Evolutionary conservation across 2,113 vertebrate species (phyloP).

Genomic region (Vombatus ursinus): DNA sequence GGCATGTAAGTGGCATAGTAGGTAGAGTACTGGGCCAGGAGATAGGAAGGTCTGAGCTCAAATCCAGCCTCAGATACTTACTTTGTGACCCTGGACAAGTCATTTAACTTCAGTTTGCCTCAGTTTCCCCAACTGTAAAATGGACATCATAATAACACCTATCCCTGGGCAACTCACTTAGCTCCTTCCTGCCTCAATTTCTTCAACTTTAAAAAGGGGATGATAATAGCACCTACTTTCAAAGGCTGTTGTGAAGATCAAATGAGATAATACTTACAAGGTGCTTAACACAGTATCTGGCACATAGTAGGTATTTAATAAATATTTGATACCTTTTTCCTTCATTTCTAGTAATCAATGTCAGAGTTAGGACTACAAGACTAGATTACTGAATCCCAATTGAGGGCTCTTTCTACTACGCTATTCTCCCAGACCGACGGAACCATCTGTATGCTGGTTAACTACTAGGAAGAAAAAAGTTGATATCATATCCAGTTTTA

Average conservation of each 20-base stretch:
- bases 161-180: neutral
- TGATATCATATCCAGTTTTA: neutral
- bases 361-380: neutral
- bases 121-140: neutral
- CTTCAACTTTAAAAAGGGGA: neutral
- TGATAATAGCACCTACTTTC: neutral
- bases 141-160: neutral
- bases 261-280: neutral
- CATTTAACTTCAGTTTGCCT: neutral
- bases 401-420: neutral
- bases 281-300: neutral
- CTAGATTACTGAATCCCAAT: neutral
- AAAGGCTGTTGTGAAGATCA: neutral
- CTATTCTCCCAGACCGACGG: neutral
- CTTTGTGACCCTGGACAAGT: neutral
- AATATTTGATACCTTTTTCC: neutral
- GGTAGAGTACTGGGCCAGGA: neutral
- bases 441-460: neutral
- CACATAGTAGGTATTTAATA: neutral
- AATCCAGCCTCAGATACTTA: neutral
- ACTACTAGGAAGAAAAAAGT: neutral
- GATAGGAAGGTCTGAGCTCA: neutral
- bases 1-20: neutral
- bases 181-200: neutral
- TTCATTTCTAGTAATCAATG: accelerated